Evolutionary conservation across 2,797 vertebrate species (phyloP).

Genomic region (Acanthurus leucopareius): DNA sequence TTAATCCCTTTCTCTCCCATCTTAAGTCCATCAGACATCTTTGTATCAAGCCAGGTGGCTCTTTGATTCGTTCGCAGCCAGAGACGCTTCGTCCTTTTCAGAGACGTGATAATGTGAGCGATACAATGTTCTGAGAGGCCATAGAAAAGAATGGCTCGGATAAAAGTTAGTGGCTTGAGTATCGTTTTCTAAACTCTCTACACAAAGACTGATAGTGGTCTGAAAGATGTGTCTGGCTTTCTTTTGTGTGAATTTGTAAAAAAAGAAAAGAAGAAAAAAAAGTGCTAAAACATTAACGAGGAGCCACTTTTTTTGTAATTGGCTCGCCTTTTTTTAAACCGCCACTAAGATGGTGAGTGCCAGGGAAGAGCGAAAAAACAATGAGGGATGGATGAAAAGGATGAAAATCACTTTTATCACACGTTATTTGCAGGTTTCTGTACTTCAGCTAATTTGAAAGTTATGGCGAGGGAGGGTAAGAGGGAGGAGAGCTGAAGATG

Average conservation of each 20-base stretch:
- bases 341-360: constrained; percentile 16
- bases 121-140: constrained; percentile 30
- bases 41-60: constrained; percentile 16
- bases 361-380: constrained; percentile 27
- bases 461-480: not conserved
- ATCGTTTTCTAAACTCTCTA: constrained; percentile 10
- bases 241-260: not conserved
- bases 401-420: constrained; percentile 39
- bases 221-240: not conserved
- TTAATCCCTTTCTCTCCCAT: constrained; percentile 2
- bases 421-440: constrained; percentile 35
- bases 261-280: too few species aligned
- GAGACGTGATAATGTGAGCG: constrained; percentile 1
- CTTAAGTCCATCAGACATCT: constrained; percentile 6
- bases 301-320: constrained; percentile 19
- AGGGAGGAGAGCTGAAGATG: constrained; percentile 16
- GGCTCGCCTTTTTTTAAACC: constrained; percentile 3
- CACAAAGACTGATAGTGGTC: not conserved
- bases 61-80: not conserved
- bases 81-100: not conserved
- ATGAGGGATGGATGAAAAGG: constrained; percentile 31
- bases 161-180: constrained; percentile 3
- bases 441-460: constrained; percentile 39
- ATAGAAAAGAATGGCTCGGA: not conserved
- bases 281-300: not conserved